Conservation (phyloP, 2,888 invertebrate species). For the Griposia aprilina region DNA sequence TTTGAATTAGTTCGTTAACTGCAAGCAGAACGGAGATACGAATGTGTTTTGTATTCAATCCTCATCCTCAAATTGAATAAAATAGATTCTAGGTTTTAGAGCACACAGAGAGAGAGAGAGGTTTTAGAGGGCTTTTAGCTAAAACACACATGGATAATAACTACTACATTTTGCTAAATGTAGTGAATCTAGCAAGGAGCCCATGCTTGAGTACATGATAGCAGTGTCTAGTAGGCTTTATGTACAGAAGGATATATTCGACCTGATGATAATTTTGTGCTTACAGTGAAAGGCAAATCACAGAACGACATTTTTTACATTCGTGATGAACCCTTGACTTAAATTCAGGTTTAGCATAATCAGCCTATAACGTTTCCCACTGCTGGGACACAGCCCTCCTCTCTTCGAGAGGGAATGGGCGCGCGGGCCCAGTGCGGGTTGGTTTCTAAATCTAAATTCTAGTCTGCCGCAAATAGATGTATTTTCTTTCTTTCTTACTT, state of each 20-base stretch:
- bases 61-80: too few species aligned
- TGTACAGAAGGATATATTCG: background rate
- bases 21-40: background rate
- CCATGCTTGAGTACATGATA: background rate
- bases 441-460: too few species aligned
- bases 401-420: too few species aligned
- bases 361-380: too few species aligned
- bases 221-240: background rate
- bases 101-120: too few species aligned
- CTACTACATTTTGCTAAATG: background rate
- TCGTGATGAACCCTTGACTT: background rate
- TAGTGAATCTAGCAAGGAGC: background rate
- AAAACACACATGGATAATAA: too few species aligned
- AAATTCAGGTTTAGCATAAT: too few species aligned
- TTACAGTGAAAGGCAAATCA: background rate
- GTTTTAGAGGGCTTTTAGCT: background rate
- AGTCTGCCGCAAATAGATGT: too few species aligned
- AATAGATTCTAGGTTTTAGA: background rate
- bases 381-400: too few species aligned
- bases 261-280: background rate
- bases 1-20: conserved; percentile 1
- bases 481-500: too few species aligned
- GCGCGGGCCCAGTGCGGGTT: too few species aligned
- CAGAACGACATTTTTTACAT: too few species aligned
- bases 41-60: background rate